Evolutionary conservation across 2,888 invertebrate genomes (phyloP), one percentile per base, ranked within the genome.

Genomic region (Sminthurides aquaticus): DNA sequence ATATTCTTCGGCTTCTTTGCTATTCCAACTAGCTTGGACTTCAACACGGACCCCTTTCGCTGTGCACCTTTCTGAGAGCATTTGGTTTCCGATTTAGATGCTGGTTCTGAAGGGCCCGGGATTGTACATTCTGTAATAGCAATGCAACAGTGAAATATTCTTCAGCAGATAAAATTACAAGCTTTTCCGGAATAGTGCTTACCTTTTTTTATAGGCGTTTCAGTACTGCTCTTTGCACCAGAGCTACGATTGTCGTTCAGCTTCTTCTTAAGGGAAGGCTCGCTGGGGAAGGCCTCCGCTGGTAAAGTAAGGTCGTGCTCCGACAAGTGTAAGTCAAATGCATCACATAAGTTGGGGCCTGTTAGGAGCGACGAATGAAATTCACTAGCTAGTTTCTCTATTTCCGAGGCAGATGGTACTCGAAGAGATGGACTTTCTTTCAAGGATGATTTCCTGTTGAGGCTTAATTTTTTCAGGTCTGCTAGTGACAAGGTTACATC

Each of bases 311-410:
- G 54, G 20, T 54, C 61, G 29, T 29, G 22, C 3, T 22, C 28
- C 24, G 49, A 49, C 24, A 61, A 18, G 3, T 20, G 22, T 26
- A 59, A 59, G 48, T 59, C 49, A 59, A 59, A 43, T 26, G 48
- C 18, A 3, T 24, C 54, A n/a, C 52, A 52, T 1, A 60, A 52
- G 27, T 28, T 60, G 2, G 25, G 49, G 49, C 49, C 56, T 1
- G 72, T 72, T 20, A 72, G 65, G 1, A 71, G 52, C 0, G 69
- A 70, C 2, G 69, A 67, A 52, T 69, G 69, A 11, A 73, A 66
- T 49, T 73, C 71, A 34, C 67, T 64, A 1, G 71, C 72, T 48
- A 72, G 48, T 22, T 71, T 66, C 27, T 72, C 72, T 26, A 72
- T 72, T 56, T 71, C 72, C 26, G 68, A 69, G 15, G 67, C 66